Conservation (phyloP, 1,140 invertebrate species). For the Trichogramma pretiosum region DNA sequence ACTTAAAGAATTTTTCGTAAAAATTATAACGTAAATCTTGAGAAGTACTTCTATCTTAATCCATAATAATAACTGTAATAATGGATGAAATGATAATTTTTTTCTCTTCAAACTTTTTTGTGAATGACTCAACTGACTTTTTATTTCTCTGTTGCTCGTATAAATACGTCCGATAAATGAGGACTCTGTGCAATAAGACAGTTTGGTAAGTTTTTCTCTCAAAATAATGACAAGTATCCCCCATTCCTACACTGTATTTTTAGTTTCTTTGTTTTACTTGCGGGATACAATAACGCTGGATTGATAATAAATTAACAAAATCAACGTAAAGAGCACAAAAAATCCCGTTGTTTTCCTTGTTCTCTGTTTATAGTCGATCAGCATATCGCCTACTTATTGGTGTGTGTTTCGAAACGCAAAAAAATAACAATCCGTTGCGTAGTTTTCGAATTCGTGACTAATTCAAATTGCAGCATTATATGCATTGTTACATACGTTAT, state of each 20-base stretch:
- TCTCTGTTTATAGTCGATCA: no score
- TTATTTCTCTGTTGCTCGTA: constrained; percentile 37
- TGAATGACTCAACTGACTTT: constrained; percentile 22
- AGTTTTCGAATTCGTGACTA: no score
- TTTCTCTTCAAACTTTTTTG: no score
- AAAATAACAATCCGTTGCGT: no score
- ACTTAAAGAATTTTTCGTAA: neutral
- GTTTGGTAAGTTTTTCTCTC: constrained; percentile 36
- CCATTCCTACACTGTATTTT: constrained; percentile 1
- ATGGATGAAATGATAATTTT: no score
- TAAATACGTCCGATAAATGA: constrained; percentile 38
- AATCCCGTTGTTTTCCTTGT: no score
- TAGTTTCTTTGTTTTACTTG: neutral
- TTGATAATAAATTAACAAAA: constrained; percentile 11
- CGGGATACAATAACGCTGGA: neutral
- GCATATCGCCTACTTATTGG: no score
- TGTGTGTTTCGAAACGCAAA: no score
- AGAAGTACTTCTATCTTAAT: neutral
- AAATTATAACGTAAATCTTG: neutral
- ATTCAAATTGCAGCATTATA: no score
- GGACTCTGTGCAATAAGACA: constrained; percentile 33
- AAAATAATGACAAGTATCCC: constrained; percentile 24
- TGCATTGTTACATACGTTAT: no score
- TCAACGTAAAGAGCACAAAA: no score
- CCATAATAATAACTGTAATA: no score